Conservation (phyloP, 2,888 invertebrate species). For the Scaptomyza reducta region DNA sequence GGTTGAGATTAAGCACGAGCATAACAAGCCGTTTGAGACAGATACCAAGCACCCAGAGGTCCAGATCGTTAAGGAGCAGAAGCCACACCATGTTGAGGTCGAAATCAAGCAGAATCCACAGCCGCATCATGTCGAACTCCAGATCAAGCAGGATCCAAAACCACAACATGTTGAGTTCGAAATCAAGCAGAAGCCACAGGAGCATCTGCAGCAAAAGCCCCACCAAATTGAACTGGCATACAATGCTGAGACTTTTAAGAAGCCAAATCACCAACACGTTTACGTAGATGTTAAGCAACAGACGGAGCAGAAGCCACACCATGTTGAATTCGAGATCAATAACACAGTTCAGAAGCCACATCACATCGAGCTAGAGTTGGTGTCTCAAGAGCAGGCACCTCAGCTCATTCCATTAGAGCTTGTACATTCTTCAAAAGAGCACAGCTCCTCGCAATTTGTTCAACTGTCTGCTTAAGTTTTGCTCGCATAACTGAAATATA, state of each 20-base stretch:
- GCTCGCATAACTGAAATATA: background rate
- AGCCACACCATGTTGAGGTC: constrained; percentile 14
- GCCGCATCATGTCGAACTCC: background rate
- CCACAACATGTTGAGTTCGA: background rate
- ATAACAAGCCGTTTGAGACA: background rate
- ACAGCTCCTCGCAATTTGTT: background rate
- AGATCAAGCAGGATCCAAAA: background rate
- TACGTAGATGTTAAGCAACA: too few species aligned
- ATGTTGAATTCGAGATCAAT: constrained; percentile 13
- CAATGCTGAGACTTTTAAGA: too few species aligned
- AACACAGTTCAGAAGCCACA: constrained; percentile 7
- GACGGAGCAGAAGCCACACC: constrained; percentile 1
- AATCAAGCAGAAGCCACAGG: constrained; percentile 10
- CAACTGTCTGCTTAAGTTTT: constrained; percentile 13
- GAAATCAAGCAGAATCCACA: constrained; percentile 1
- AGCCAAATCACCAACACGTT: too few species aligned
- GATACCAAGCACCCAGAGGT: constrained; percentile 7
- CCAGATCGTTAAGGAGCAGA: constrained; percentile 10
- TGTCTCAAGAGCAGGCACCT: constrained; percentile 11
- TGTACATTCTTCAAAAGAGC: background rate
- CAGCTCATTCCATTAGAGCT: constrained; percentile 22
- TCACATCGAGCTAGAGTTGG: constrained; percentile 14
- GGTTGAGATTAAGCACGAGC: background rate
- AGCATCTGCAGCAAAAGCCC: constrained; percentile 7
- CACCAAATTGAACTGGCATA: background rate